phyloP scores from a whole-genome alignment of 2,797 vertebrate genomes.

The Balearica regulorum region DNA sequence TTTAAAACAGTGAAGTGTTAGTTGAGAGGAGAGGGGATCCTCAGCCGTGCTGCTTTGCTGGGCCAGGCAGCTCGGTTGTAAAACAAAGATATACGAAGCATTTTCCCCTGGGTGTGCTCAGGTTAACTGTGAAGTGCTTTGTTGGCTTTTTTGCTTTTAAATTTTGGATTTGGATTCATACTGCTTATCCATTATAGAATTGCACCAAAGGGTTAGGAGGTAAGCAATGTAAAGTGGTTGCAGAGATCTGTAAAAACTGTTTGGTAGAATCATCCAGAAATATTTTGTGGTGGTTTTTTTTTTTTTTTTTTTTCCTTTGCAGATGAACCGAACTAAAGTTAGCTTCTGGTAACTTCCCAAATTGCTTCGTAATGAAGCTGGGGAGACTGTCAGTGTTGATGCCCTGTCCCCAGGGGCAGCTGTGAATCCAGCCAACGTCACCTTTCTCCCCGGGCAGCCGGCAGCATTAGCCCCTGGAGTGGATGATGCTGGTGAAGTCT shows the following conservation, averaged over 20 bases:
- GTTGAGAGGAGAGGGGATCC: background rate
- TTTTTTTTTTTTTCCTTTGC: background rate
- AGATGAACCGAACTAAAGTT: background rate
- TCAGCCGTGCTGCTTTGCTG: no score
- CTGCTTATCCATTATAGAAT: fast-evolving
- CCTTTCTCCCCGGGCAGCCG: background rate
- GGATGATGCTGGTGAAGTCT: fast-evolving
- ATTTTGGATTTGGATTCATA: fast-evolving
- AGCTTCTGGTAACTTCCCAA: background rate
- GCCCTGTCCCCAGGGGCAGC: background rate
- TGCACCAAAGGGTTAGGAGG: fast-evolving
- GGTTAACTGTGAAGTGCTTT: no score
- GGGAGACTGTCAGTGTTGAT: background rate
- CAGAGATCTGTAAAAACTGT: fast-evolving
- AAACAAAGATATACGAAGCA: fast-evolving
- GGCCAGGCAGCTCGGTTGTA: background rate
- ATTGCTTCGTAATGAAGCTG: no score
- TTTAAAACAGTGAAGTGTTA: no score
- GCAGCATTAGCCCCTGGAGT: background rate
- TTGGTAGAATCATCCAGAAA: fast-evolving
- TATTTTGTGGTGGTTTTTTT: fast-evolving
- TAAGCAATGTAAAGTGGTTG: fast-evolving
- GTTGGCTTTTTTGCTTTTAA: background rate
- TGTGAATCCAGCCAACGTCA: background rate
- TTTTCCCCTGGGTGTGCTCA: fast-evolving